Percentiles rank a stretch among this genome's conserved stretches.
Evolutionary conservation across 2,797 vertebrate genomes (phyloP).

Genomic region (Ptychobarbus kaznakovi): DNA sequence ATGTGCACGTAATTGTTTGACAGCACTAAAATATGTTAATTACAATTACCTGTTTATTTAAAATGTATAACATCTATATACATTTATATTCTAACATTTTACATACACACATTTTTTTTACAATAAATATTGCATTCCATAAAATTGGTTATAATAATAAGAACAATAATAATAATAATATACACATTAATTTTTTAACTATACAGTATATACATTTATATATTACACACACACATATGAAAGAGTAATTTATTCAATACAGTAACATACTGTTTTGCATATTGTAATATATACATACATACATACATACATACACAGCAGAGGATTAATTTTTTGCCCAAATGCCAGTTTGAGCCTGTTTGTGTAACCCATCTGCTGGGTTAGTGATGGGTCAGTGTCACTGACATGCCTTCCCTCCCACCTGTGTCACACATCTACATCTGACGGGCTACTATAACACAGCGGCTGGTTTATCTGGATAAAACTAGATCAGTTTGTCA

Average conservation of each 20-base stretch:
- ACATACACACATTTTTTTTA: no score
- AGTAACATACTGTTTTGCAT: no score
- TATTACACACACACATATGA: no score
- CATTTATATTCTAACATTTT: no score
- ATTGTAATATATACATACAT: not conserved
- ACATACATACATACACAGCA: not conserved
- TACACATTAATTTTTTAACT: no score
- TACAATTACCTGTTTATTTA: not conserved
- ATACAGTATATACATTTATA: no score
- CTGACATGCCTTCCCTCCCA: constrained; percentile 1
- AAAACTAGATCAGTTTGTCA: constrained; percentile 30
- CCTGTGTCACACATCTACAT: constrained; percentile 30
- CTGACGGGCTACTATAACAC: not conserved
- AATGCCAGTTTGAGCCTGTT: not conserved
- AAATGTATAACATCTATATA: not conserved
- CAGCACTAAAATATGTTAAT: not conserved
- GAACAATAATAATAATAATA: no score
- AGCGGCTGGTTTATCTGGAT: not conserved
- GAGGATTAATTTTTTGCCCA: not conserved
- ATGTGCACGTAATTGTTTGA: no score
- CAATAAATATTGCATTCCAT: no score
- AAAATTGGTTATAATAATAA: no score
- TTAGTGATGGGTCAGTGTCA: constrained; percentile 27
- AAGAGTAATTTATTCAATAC: no score
- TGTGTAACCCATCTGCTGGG: constrained; percentile 4